phyloP scores from a whole-genome alignment of 2,888 invertebrate species.

The Cantharis nigra region DNA sequence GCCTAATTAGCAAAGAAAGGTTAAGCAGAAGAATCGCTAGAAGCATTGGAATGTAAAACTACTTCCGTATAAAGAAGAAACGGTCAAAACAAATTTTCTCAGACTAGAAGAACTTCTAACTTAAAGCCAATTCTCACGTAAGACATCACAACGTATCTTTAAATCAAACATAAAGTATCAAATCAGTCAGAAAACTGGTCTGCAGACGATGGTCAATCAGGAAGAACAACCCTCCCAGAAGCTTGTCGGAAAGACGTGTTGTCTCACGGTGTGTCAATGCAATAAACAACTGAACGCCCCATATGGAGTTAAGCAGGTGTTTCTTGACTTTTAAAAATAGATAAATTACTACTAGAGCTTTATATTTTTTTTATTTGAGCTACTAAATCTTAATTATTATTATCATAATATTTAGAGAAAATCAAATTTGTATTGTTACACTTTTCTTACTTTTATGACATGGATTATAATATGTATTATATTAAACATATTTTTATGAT shows the following conservation, averaged over 20 bases:
- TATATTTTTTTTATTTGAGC: neutral
- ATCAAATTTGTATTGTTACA: neutral
- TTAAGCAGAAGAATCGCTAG: constrained; percentile 10
- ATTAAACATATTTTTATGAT: too few relatives aligned
- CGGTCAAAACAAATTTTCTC: constrained; percentile 28
- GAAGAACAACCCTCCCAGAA: constrained; percentile 41
- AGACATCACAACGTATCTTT: constrained; percentile 29
- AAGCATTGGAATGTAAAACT: constrained; percentile 26
- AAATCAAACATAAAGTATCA: constrained; percentile 33
- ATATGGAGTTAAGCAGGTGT: constrained; percentile 35
- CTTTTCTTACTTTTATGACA: neutral
- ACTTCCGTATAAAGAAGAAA: constrained; percentile 29
- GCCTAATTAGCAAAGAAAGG: neutral
- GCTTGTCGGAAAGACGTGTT: constrained; percentile 33
- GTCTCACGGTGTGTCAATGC: constrained; percentile 38
- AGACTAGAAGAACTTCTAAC: constrained; percentile 24
- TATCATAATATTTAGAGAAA: neutral
- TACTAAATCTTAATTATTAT: neutral
- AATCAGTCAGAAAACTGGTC: constrained; percentile 32
- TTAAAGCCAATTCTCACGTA: constrained; percentile 30
- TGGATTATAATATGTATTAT: too few relatives aligned
- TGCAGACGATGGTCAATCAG: constrained; percentile 37
- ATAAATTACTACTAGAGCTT: neutral
- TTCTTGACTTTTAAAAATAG: neutral
- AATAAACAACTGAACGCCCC: constrained; percentile 36